phyloP scores from a whole-genome alignment of 2,113 vertebrate species.

The Microcebus murinus region DNA sequence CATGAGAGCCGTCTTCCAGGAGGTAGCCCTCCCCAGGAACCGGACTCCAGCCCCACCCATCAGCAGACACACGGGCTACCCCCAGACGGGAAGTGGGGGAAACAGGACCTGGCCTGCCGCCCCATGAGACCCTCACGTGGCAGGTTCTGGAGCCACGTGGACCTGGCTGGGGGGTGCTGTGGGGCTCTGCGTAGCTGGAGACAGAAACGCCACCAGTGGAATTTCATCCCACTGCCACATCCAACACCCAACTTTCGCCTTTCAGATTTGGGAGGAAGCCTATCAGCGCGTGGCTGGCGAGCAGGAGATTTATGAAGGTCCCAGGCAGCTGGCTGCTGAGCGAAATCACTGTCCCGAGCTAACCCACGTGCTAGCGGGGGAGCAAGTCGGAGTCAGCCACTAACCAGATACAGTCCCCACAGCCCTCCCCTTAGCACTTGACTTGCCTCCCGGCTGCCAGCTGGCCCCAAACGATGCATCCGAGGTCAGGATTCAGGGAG shows the following conservation, averaged over 20 bases:
- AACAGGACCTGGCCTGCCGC: background rate
- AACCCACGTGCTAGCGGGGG: background rate
- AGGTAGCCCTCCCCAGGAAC: constrained; percentile 83
- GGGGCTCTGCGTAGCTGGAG: background rate
- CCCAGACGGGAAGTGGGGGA: background rate
- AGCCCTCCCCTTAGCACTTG: background rate
- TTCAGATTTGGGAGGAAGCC: constrained; percentile 94
- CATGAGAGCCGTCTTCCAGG: constrained; percentile 91
- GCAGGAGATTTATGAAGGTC: constrained; percentile 98
- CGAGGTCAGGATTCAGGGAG: background rate
- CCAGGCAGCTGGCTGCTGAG: background rate
- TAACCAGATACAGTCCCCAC: background rate
- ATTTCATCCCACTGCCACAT: background rate
- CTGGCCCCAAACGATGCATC: background rate
- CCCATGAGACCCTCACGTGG: background rate
- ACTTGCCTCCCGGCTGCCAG: background rate
- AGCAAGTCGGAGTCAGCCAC: background rate
- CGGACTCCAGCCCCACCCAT: background rate
- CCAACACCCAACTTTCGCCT: background rate
- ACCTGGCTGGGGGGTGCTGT: background rate
- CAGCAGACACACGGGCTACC: background rate
- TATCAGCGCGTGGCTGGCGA: constrained; percentile 94
- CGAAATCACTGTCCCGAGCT: background rate
- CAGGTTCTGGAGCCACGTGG: background rate
- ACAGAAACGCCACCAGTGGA: background rate